These are phyloP conservation scores for Steatocranus sp. DNA, from an alignment of 2,797 vertebrate species.

Conservation along the genomic window DNA sequence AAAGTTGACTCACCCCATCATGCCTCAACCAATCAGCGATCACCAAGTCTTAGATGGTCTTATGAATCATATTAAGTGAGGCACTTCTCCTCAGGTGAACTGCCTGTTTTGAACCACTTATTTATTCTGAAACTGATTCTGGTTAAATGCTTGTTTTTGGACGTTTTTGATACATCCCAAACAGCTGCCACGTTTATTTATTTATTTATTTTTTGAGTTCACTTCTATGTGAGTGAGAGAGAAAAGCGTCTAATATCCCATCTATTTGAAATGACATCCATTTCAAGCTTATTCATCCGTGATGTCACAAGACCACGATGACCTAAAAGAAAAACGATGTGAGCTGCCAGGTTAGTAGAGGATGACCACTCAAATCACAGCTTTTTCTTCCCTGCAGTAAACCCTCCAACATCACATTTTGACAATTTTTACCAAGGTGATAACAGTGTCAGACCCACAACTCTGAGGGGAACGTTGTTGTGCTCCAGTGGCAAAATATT, in stretches of 20 bases:
- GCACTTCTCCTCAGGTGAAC: not conserved
- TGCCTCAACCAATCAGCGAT: not conserved
- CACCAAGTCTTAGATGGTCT: too few relatives aligned
- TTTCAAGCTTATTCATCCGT: not conserved
- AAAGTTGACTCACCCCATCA: not conserved
- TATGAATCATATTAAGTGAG: not conserved
- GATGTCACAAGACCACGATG: not conserved
- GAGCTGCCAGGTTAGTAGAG: constrained; percentile 7
- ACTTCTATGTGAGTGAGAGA: not conserved
- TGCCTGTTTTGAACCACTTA: not conserved
- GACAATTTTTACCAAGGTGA: not conserved
- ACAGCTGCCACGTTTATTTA: not conserved
- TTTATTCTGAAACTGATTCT: not conserved
- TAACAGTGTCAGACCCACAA: not conserved
- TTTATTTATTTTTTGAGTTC: not conserved
- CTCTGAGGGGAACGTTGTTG: not conserved
- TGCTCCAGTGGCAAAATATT: not conserved
- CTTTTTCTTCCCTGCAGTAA: not conserved
- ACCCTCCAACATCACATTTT: not conserved
- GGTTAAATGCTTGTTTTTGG: not conserved
- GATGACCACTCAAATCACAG: constrained; percentile 1
- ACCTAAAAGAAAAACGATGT: not conserved
- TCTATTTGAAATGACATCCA: not conserved
- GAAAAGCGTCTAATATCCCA: not conserved
- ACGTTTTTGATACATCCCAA: not conserved